A percentile compares a stretch with the other conserved stretches of the same genome.
These are phyloP conservation scores for Lasioglossum calceatum DNA, from an alignment of 2,888 invertebrate species.

Conservation along the genomic window DNA sequence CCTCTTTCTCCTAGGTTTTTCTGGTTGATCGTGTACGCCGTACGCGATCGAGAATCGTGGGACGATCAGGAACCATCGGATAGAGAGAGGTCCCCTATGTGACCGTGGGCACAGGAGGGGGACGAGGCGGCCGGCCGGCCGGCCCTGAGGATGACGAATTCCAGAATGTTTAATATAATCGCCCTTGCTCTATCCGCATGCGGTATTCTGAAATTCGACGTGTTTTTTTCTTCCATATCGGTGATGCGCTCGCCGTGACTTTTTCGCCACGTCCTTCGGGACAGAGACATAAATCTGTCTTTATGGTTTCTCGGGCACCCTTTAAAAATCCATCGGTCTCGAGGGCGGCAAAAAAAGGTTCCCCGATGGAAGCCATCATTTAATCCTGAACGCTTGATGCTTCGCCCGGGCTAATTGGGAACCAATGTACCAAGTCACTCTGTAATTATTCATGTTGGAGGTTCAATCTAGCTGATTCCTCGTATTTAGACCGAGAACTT, in stretches of 20 bases:
- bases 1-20: background rate
- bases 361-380: slow-evolving; percentile 18
- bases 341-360: slow-evolving; percentile 7
- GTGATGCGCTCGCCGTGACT: background rate
- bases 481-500: background rate
- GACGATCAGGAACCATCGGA: background rate
- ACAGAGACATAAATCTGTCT: slow-evolving; percentile 39
- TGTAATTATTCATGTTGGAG: background rate
- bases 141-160: slow-evolving; percentile 59
- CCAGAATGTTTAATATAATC: slow-evolving; percentile 60
- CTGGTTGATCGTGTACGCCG: background rate
- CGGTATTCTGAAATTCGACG: slow-evolving; percentile 39
- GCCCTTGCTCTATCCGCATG: slow-evolving; percentile 43
- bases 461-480: background rate
- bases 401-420: slow-evolving; percentile 17
- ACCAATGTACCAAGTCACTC: background rate
- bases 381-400: slow-evolving; percentile 11
- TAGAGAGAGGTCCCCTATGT: slow-evolving; percentile 19
- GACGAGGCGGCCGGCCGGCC: slow-evolving; percentile 55
- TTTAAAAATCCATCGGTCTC: slow-evolving; percentile 12
- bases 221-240: slow-evolving; percentile 6
- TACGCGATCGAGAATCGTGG: slow-evolving; percentile 26
- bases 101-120: background rate
- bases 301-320: slow-evolving; percentile 31
- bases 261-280: slow-evolving; percentile 14